Base-by-base conservation (phyloP, 1,140 invertebrate genomes). In the Hydropsyche tenuis region DNA sequence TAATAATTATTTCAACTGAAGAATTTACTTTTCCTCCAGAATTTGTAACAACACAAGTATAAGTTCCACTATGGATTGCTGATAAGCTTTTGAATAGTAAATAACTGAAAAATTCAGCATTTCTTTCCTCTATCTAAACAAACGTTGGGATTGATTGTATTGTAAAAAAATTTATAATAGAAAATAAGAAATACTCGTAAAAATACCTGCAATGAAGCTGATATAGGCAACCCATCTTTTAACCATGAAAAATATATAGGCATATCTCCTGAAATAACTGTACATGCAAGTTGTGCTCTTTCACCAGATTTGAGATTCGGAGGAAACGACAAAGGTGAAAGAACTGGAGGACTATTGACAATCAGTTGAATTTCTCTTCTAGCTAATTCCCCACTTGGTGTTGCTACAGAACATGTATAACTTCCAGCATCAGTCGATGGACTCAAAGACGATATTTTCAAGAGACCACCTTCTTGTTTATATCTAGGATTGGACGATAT, bases 161-260 rank as follows among this genome's bases (percentile, higher is more conserved):
- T n/a, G n/a, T n/a, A n/a, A 11, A 60, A 11, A 60, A 9, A 60
- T 60, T 11, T 27, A 25, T 25, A 64, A 22, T n/a, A 64, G 56
- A 14, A 62, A 62, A 62, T 68, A 69, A 30, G 37, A 51, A 30
- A 48, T n/a, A 68, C 73, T 81, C 1, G n/a, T n/a, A n/a, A n/a
- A n/a, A n/a, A n/a, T 80, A 88, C 86, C 72, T 85, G 84, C 45
- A 87, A 81, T 14, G 84, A 85, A n/a, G 84, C 82, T 6, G 84
- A 82, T 22, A 90, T 79, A 1, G 87, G 85, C 42, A 86, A 81
- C 0, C 88, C 89, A 80, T 94, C 92, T 79, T 95, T 94, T 7
- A 91, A 86, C 94, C 94, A 96, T 0, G 88, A 87, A 79, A 95
- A 92, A 78, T 90, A 89, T 18, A 95, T 91, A 0, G 94, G 94